Base-by-base conservation (phyloP, 53 echinoderm and acorn worm species). In the Paracentrotus lividus region DNA sequence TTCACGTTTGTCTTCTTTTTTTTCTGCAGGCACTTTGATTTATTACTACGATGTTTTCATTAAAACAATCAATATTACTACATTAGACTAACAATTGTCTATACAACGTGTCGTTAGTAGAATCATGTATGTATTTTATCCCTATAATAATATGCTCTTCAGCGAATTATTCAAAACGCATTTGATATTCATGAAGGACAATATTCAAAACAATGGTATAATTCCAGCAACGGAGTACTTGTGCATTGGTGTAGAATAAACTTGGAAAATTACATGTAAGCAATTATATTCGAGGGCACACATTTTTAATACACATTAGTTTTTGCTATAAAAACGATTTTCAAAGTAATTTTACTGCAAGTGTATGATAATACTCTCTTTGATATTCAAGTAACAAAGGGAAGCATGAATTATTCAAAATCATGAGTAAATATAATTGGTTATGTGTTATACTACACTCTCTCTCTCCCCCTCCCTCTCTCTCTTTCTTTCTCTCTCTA, bases 381-480 rank as follows among this genome's bases (percentile, higher is more conserved):
- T n/a, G n/a, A n/a, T n/a, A n/a, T n/a, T n/a, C n/a, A n/a, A n/a
- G n/a, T n/a, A n/a, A n/a, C n/a, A n/a, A n/a, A n/a, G n/a, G n/a
- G n/a, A n/a, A n/a, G n/a, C n/a, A n/a, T n/a, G n/a, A n/a, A n/a
- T n/a, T n/a, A n/a, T n/a, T n/a, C n/a, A n/a, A n/a, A n/a, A n/a
- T n/a, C n/a, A n/a, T n/a, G n/a, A n/a, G n/a, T n/a, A n/a, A n/a
- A n/a, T n/a, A n/a, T n/a, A n/a, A n/a, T n/a, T n/a, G n/a, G n/a
- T n/a, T n/a, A n/a, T n/a, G n/a, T n/a, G n/a, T n/a, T n/a, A n/a
- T n/a, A n/a, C n/a, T n/a, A n/a, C 53, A 31, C 53, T 87, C 53
- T 87, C 56, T 87, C 56, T 55, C 53, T 55, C 58, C 57, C 38
- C 20, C 53, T 49, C 87, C 32, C 32, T 34, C 55, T 87, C 36